Evolutionary conservation across 2,888 invertebrate genomes (phyloP), one percentile per base, ranked within the genome.

Genomic region (Biston stratarius): DNA sequence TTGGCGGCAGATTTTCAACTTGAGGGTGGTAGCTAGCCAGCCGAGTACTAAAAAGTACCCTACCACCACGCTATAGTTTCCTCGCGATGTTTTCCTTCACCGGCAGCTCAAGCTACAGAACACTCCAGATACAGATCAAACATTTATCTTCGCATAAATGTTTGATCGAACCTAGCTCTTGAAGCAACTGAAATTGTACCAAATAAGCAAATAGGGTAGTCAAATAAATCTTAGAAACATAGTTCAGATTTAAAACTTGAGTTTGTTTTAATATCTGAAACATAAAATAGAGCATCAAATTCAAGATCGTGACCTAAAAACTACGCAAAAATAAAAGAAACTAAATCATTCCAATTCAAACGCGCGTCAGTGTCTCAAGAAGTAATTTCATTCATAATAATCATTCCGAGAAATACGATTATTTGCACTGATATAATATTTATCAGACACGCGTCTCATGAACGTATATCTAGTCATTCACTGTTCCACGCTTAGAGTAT

Each of bases 341-440:
- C 38, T 48, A 47, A 49, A 59, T 49, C 40, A 57, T 15, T 57
- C 36, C n/a, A 42, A 36, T 34, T 59, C 59, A 59, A 59, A 59
- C 42, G 49, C 49, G 40, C 49, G 36, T 58, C 38, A 11, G 11
- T 14, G 36, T 38, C 38, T 38, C 38, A 38, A 24, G 6, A 38
- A 9, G 34, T 36, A 57, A 44, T 56, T 59, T 48, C 48, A 48
- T 59, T 59, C 38, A 48, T 33, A 42, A 40, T 59, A 38, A 9
- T 6, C 14, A 57, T 57, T 57, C 57, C 11, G 11, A 57, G 57
- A 45, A 57, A 34, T 45, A 36, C 6, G 34, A 36, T 36, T 24
- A 45, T 57, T 57, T 57, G 33, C 34, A 36, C 44, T 14, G 45
- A 57, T 36, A 33, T 38, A 6, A 38, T 38, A 38, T 38, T 38